phyloP scores from a whole-genome alignment of 2,113 vertebrate species.

The Entosphenus tridentatus region DNA sequence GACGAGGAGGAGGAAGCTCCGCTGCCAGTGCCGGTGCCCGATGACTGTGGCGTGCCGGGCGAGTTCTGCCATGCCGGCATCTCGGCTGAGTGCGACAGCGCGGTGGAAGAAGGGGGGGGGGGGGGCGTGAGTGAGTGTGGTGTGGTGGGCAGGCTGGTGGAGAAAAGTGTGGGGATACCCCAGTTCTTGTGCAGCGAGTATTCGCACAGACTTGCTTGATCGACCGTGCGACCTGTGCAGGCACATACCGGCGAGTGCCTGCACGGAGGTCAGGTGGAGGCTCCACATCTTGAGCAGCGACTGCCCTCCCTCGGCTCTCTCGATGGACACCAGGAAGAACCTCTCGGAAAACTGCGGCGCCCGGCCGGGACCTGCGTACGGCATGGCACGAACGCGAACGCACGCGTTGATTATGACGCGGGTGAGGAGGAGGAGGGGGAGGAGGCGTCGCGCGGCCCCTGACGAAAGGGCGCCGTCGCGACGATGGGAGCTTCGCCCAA shows the following conservation, averaged over 20 bases:
- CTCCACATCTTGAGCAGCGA: conserved; percentile 96
- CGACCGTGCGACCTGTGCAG: not conserved
- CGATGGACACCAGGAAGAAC: conserved; percentile 88
- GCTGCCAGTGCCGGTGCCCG: not conserved
- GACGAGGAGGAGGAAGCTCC: not conserved
- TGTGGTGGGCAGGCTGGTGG: too few species aligned
- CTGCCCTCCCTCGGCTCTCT: conserved; percentile 50
- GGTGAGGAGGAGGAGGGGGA: not conserved
- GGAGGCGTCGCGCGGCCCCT: not conserved
- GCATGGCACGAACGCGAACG: not conserved
- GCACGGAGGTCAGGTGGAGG: conserved; percentile 76
- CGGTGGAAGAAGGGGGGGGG: not conserved
- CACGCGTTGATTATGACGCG: not conserved
- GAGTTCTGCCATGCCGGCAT: not conserved
- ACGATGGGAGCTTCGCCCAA: not conserved
- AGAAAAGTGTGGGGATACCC: too few species aligned
- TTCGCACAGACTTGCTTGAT: not conserved
- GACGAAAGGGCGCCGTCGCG: not conserved
- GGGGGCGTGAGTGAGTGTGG: too few species aligned
- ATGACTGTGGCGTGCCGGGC: not conserved
- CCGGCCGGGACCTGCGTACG: not conserved
- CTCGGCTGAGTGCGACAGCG: not conserved
- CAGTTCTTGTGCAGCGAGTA: not conserved
- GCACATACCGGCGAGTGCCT: conserved; percentile 63
- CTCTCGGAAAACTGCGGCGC: conserved; percentile 84